Evolutionary conservation across 2,888 invertebrate genomes (phyloP).

Genomic region (Chaetoderma sp.): DNA sequence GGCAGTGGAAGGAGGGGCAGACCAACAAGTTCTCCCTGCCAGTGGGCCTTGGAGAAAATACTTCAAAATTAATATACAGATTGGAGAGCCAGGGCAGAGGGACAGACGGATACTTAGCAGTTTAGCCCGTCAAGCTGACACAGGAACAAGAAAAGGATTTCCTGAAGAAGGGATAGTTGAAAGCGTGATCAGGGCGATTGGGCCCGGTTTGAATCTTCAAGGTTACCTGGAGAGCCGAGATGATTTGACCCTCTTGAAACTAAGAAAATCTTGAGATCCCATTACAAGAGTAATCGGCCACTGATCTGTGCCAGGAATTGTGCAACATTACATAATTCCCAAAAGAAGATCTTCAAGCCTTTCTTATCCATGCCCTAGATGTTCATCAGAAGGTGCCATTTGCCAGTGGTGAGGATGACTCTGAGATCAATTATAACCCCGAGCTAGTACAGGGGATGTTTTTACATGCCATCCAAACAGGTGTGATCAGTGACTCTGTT

Average conservation of each 20-base stretch:
- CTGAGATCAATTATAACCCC: conserved; percentile 8
- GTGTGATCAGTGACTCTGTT: background rate
- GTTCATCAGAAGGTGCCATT: conserved; percentile 8
- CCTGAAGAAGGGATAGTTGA: background rate
- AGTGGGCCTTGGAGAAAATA: background rate
- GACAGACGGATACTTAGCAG: background rate
- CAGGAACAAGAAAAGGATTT: background rate
- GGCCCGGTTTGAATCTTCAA: background rate
- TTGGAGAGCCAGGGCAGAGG: background rate
- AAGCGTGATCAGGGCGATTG: background rate
- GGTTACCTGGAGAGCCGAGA: conserved; percentile 1
- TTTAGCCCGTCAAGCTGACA: background rate
- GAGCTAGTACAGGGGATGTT: conserved; percentile 10
- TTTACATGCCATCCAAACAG: conserved; percentile 3
- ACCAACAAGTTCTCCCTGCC: too few relatives aligned
- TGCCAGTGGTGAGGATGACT: conserved; percentile 7
- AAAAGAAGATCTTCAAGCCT: conserved; percentile 11
- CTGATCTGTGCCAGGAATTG: conserved; percentile 20
- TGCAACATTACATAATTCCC: background rate
- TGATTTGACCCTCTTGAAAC: background rate
- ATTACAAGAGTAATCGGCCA: conserved; percentile 17
- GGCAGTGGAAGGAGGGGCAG: too few relatives aligned
- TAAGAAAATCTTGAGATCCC: background rate
- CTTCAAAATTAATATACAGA: background rate
- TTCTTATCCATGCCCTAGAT: conserved; percentile 13